phyloP scores from a whole-genome alignment of 2,797 vertebrate species.

The Sebastes paucispinis region DNA sequence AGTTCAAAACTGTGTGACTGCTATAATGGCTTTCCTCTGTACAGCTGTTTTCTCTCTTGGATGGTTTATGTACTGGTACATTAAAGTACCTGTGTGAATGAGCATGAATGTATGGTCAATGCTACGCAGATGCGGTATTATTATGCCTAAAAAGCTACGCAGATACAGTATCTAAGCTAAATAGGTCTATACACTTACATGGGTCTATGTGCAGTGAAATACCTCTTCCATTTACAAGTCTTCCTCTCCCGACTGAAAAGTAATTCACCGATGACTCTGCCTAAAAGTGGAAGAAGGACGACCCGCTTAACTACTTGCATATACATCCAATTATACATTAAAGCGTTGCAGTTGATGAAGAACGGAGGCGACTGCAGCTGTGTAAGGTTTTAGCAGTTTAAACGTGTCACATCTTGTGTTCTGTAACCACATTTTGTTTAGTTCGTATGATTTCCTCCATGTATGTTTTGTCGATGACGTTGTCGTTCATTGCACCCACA shows the following conservation, averaged over 20 bases:
- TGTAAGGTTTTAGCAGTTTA: constrained; percentile 12
- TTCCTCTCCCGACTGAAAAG: constrained; percentile 8
- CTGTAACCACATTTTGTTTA: constrained; percentile 37
- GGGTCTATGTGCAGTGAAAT: constrained; percentile 32
- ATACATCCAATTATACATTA: constrained; percentile 12
- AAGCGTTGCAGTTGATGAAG: constrained; percentile 1
- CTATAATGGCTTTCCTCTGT: constrained; percentile 14
- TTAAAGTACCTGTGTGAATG: constrained; percentile 29
- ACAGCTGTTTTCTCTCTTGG: neutral
- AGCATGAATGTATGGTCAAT: constrained; percentile 40
- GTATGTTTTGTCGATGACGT: constrained; percentile 49
- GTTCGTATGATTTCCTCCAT: constrained; percentile 34
- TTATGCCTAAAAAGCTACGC: constrained; percentile 24
- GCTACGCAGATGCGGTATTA: constrained; percentile 31
- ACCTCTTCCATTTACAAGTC: constrained; percentile 27
- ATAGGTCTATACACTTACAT: constrained; percentile 22
- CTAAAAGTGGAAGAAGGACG: constrained; percentile 11
- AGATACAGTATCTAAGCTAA: constrained; percentile 43
- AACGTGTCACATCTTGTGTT: constrained; percentile 46
- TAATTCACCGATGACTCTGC: constrained; percentile 6
- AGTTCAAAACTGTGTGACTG: neutral
- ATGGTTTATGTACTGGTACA: constrained; percentile 18
- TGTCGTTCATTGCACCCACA: constrained; percentile 48
- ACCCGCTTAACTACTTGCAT: constrained; percentile 27
- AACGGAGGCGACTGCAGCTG: neutral